Evolutionary conservation across 2,888 invertebrate genomes (phyloP), one percentile per base, ranked within the genome.

Genomic region (Amiota minor): DNA sequence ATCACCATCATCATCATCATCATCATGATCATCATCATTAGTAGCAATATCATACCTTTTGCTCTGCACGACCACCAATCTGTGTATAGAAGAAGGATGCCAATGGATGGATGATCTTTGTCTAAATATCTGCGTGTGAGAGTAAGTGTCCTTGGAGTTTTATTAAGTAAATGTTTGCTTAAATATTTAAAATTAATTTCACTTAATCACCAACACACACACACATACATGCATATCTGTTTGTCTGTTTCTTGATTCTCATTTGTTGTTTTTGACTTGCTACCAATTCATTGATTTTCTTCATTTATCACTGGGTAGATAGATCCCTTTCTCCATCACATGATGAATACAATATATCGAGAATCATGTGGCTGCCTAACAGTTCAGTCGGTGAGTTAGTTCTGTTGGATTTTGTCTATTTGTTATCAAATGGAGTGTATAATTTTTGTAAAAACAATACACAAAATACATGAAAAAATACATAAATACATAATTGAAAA

Each of bases 181-280:
- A 83, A 86, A 82, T 83, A 80, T 84, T 84, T 80, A 85, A 81
- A 81, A 81, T 84, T 79, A 77, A 81, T 84, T 82, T 81, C 78
- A 80, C 75, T 78, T 73, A 70, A 69, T 49, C 65, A 67, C 68
- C 71, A 72, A 74, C 75, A 75, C 70, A 72, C 59, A 35, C 56
- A 72, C 64, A 56, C 20, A 72, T 47, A 11, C 71, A 53, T n/a
- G n/a, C 16, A 12, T 53, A 9, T 53, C 9, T 53, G 23, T 14
- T n/a, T 16, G 3, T 45, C n/a, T 45, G 2, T 46, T 4, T 1
- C 8, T 65, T 35, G 45, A 53, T 53, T n/a, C n/a, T 14, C 53
- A 53, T 14, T 6, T 53, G 53, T 12, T 53, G 16, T 14, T 8
- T 35, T 35, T 0, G 6, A 35, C 35, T 35, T 35, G 35, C 6